These are phyloP conservation scores for Diploscapter pachys DNA, from an alignment of 1,140 invertebrate genomes.

Conservation along the genomic window DNA sequence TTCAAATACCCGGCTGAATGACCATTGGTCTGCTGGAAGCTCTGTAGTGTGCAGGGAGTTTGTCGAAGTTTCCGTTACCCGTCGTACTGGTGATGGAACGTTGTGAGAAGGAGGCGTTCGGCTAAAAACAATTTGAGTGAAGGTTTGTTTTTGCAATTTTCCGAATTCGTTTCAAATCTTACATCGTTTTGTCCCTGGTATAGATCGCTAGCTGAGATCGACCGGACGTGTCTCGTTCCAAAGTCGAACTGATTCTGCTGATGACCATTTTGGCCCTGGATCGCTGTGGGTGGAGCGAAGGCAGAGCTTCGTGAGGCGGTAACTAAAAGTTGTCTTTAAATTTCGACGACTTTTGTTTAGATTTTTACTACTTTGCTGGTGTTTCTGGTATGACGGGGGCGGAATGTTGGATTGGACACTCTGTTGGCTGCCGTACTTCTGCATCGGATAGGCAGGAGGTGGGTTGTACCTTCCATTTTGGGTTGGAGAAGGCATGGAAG, in stretches of 20 bases:
- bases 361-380: constrained; percentile 3
- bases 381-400: constrained; percentile 9
- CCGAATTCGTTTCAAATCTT: constrained; percentile 4
- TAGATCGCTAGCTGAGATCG: constrained; percentile 35
- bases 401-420: constrained; percentile 13
- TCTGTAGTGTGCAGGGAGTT: constrained; percentile 38
- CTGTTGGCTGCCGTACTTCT: too few relatives aligned
- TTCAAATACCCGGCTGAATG: constrained; percentile 20
- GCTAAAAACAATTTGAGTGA: constrained; percentile 22
- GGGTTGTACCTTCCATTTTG: too few relatives aligned
- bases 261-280: neutral
- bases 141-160: constrained; percentile 14
- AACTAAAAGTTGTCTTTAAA: constrained; percentile 2
- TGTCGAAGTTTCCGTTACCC: constrained; percentile 21
- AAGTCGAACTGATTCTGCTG: too few relatives aligned
- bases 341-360: too few relatives aligned
- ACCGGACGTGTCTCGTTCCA: constrained; percentile 21
- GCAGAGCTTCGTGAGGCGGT: constrained; percentile 16
- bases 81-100: constrained; percentile 28
- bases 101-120: constrained; percentile 23
- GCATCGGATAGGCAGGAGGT: too few relatives aligned
- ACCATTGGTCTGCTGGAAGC: constrained; percentile 32
- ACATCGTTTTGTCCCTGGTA: constrained; percentile 29
- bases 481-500: too few relatives aligned
- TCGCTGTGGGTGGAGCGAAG: constrained; percentile 8